phyloP scores from a whole-genome alignment of 2,888 invertebrate genomes.

The Venustoraphidia nigricollis region DNA sequence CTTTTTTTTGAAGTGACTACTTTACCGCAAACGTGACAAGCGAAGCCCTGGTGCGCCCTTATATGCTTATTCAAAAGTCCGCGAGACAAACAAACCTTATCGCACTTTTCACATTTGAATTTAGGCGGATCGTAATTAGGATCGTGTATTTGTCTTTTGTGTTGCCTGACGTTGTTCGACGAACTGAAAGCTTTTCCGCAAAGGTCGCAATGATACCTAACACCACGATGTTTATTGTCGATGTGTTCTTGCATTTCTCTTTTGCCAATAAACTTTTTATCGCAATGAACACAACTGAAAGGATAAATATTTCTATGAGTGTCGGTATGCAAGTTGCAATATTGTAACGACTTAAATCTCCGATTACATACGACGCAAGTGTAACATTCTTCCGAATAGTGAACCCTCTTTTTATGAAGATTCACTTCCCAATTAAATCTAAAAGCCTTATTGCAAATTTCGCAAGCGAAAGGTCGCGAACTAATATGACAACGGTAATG shows the following conservation, averaged over 20 bases:
- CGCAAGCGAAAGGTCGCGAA: conserved; percentile 7
- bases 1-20: conserved; percentile 30
- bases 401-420: conserved; percentile 18
- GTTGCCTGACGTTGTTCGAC: too few species aligned
- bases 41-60: conserved; percentile 19
- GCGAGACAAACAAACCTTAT: conserved; percentile 19
- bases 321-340: too few species aligned
- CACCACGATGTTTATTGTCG: conserved; percentile 20
- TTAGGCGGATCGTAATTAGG: conserved; percentile 11
- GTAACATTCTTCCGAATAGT: too few species aligned
- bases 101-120: conserved; percentile 18
- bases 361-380: too few species aligned
- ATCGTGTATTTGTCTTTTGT: conserved; percentile 12
- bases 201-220: conserved; percentile 23
- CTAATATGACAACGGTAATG: too few species aligned
- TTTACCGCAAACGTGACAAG: conserved; percentile 35
- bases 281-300: too few species aligned
- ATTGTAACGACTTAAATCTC: too few species aligned
- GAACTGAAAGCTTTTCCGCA: not conserved
- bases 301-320: too few species aligned
- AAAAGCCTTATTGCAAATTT: conserved; percentile 10
- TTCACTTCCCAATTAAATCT: conserved; percentile 19
- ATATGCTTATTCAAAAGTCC: conserved; percentile 12
- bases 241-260: too few species aligned
- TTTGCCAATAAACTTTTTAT: too few species aligned